Evolutionary conservation across 1,140 invertebrate genomes (phyloP).

Genomic region (Trichonephila clavata): DNA sequence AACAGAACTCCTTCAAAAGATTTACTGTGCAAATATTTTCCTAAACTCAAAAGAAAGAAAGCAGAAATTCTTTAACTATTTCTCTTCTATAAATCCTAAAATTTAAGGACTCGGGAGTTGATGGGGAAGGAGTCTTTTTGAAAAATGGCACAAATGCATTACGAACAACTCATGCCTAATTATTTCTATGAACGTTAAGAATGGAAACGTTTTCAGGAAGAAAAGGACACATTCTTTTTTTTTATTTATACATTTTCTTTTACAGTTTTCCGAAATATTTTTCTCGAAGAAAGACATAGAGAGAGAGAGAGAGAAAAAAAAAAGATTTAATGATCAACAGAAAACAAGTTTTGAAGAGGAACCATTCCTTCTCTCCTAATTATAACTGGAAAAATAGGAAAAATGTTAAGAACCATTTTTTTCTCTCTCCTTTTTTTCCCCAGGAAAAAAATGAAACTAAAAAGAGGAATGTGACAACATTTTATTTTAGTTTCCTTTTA

Average conservation of each 20-base stretch:
- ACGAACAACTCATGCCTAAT: not conserved
- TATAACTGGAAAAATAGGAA: not conserved
- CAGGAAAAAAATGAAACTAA: not conserved
- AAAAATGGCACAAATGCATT: not conserved
- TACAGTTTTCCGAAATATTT: not conserved
- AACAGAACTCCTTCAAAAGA: not conserved
- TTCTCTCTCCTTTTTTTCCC: not conserved
- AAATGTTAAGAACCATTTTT: not conserved
- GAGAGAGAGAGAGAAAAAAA: not conserved
- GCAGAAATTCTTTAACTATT: not conserved
- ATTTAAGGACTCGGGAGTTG: not conserved
- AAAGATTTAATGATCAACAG: slow-evolving; percentile 23
- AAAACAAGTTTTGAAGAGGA: slow-evolving; percentile 13
- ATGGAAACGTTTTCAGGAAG: not conserved
- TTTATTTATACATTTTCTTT: not conserved
- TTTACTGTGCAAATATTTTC: not conserved
- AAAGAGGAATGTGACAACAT: not conserved
- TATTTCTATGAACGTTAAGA: not conserved
- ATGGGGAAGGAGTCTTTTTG: not conserved
- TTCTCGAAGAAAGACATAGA: not conserved
- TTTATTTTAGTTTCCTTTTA: not conserved
- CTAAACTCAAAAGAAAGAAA: not conserved
- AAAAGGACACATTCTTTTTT: not conserved
- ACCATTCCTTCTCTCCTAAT: slow-evolving; percentile 2
- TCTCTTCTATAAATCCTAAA: not conserved